Evolutionary conservation across 2,888 invertebrate species (phyloP), one percentile per base, ranked within the genome.

Genomic region (Sarcophaga variegata): DNA sequence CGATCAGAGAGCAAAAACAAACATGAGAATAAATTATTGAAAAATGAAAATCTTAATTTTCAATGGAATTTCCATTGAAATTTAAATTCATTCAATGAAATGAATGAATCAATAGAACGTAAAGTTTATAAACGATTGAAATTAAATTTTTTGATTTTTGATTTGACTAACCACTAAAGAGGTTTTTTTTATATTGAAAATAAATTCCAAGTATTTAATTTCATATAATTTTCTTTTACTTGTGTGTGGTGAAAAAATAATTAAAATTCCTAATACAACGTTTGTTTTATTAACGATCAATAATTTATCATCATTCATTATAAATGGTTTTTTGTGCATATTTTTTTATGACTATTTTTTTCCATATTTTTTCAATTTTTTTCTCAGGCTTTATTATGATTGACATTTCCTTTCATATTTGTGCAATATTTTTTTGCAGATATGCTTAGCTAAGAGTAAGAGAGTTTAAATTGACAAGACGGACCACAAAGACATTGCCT

Each of bases 381-480:
- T 17, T 45, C n/a, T 45, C 11, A 3, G 17, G 37, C 37, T 72
- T 66, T 72, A 85, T 81, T 85, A 85, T 85, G 84, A 85, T 76
- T 85, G 84, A 81, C 84, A 85, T 85, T 85, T 85, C 84, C 84
- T 77, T 85, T 81, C 60, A 71, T 80, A 69, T 60, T 37, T 47
- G 27, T 47, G 74, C 66, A 71, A 63, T 22, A 1, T 70, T 75
- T 80, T 84, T 80, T n/a, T 49, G 60, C 25, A 80, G 25, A 54
- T 14, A 75, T 60, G n/a, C n/a, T 37, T 37, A 37, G 37, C 37
- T 6, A 37, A 5, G 20, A 6, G 10, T 62, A 62, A 62, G 20
- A 62, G 22, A 49, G 14, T 54, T 54, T 54, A 71, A 66, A 76
- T 66, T 80, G 60, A 67, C 71, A 66, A 85, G 64, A 80, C 59